Evolutionary conservation across 2,888 invertebrate species (phyloP), one percentile per base, ranked within the genome.

Genomic region (Ypsolopha scabrella): DNA sequence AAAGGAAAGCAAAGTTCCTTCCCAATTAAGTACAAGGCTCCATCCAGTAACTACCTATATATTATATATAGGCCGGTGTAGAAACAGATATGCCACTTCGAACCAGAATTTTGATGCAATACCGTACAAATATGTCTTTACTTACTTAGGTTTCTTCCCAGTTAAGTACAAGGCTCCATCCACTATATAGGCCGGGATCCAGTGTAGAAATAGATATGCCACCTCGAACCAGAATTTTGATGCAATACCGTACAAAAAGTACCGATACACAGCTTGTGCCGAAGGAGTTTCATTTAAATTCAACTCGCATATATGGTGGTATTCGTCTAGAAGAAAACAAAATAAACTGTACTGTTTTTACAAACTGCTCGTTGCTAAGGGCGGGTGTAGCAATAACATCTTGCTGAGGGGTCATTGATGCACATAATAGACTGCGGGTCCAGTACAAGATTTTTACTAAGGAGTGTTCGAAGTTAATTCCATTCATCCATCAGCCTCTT

Each of bases 61-160:
- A n/a, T n/a, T n/a, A 75, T 4, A 91, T 59, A 51, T 91, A 82
- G 0, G 91, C 91, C 0, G 92, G 56, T 92, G 91, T 13, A 90
- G 65, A 50, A 91, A 78, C 56, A 90, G 85, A 4, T 81, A 79
- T 67, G 88, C 90, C 7, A 93, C 54, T 1, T 72, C 65, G 61
- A 90, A 89, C 6, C 88, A 47, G 53, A 88, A 83, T 55, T 80
- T 87, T 53, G 90, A 82, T 4, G 88, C 85, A 41, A 90, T 90
- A 59, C 93, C 80, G 14, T 86, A 82, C 55, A 93, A 89, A 24
- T 2, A 24, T 24, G 24, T 24, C 24, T 24, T 3, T 24, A 82
- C 88, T 87, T 67, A 91, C 91, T 88, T 87, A 36, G 90, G 90
- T 61, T 89, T 87, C 63, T 87, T 90, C n/a, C 91, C 90, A 24